Percentiles rank a stretch among this genome's conserved stretches.
These are phyloP conservation scores for Octonoba sinensis DNA, from an alignment of 2,888 invertebrate species.

Conservation along the genomic window DNA sequence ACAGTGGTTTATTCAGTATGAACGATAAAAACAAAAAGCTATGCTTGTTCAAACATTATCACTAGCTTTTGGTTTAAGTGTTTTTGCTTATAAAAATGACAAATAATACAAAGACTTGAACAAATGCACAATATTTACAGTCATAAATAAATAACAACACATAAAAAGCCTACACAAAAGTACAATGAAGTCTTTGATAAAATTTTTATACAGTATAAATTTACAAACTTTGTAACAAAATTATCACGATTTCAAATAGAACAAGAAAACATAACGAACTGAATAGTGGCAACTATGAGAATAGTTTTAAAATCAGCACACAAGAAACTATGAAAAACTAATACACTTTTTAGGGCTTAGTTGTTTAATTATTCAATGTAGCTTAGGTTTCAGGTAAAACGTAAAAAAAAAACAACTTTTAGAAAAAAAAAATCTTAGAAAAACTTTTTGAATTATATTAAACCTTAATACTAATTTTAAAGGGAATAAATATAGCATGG, in stretches of 20 bases:
- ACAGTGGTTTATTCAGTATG: constrained; percentile 48
- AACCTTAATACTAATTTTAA: too few species aligned
- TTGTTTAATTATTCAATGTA: too few species aligned
- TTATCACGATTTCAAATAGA: not conserved
- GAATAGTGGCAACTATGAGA: not conserved
- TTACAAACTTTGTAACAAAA: not conserved
- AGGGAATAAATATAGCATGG: too few species aligned
- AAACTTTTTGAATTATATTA: too few species aligned
- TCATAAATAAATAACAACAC: constrained; percentile 58
- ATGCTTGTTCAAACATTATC: constrained; percentile 61
- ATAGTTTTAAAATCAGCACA: too few species aligned
- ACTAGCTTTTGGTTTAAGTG: constrained; percentile 38
- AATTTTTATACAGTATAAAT: constrained; percentile 1
- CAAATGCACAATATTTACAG: constrained; percentile 49
- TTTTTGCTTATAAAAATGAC: constrained; percentile 26
- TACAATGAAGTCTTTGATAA: constrained; percentile 8
- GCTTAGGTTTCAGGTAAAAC: too few species aligned
- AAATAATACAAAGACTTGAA: constrained; percentile 31
- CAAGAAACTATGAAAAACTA: too few species aligned
- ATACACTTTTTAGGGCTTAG: too few species aligned
- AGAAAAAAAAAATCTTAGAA: too few species aligned
- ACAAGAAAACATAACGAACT: constrained; percentile 1
- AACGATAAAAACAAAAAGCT: constrained; percentile 45
- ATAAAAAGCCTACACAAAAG: constrained; percentile 24
- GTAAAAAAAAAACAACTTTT: too few species aligned